phyloP scores from a whole-genome alignment of 2,113 vertebrate genomes.

The Salvelinus sp. region DNA sequence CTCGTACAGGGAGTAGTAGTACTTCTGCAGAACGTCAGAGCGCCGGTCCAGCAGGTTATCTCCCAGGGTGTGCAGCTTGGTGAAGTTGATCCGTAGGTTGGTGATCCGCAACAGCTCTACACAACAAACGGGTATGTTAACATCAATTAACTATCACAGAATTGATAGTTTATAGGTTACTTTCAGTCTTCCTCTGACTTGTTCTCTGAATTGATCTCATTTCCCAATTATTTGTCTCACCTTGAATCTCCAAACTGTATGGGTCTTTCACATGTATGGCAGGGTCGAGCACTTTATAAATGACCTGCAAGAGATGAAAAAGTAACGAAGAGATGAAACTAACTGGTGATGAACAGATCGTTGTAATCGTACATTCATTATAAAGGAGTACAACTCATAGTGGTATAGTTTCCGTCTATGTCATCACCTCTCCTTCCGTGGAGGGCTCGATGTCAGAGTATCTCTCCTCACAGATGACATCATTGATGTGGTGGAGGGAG shows the following conservation, averaged over 20 bases:
- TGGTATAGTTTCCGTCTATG: neutral
- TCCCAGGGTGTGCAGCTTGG: conserved; percentile 78
- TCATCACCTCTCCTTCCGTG: conserved; percentile 79
- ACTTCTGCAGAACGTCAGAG: conserved; percentile 76
- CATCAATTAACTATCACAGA: neutral
- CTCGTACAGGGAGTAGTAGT: conserved; percentile 79
- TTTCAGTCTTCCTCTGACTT: too few species aligned
- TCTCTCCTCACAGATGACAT: conserved; percentile 83
- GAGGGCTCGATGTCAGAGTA: conserved; percentile 88
- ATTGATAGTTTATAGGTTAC: neutral
- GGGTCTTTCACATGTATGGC: conserved; percentile 81
- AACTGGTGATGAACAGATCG: neutral
- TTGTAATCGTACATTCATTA: neutral
- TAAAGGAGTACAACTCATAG: neutral
- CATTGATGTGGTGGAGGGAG: conserved; percentile 70
- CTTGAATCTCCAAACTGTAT: conserved; percentile 84
- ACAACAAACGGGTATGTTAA: neutral
- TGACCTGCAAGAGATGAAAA: conserved; percentile 71
- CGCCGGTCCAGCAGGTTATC: conserved; percentile 75
- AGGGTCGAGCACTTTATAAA: conserved; percentile 89
- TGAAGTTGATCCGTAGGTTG: conserved; percentile 79
- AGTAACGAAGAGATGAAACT: neutral
- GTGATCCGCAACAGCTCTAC: conserved; percentile 78
- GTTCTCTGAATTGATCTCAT: too few species aligned
- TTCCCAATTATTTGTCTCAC: conserved; percentile 54